Conservation (phyloP, 2,113 vertebrate species). For the Hypomesus transpacificus region DNA sequence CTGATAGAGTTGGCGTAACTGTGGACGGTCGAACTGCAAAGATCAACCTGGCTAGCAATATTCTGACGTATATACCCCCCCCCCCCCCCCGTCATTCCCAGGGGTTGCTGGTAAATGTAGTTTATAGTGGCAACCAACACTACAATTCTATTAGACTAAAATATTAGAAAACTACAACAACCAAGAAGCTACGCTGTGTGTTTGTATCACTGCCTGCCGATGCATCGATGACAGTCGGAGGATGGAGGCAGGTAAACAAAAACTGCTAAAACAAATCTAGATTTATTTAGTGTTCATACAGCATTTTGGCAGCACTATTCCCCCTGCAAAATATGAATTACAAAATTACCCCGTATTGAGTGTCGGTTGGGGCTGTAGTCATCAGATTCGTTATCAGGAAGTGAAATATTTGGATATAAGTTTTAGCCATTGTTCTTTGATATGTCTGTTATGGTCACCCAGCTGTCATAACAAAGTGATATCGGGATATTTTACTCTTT, state of each 20-base stretch:
- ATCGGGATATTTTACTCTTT: neutral
- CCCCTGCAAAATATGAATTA: too few species aligned
- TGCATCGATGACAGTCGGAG: conserved; percentile 49
- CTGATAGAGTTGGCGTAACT: neutral
- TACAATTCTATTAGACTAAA: neutral
- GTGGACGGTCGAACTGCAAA: conserved; percentile 30
- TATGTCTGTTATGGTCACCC: neutral
- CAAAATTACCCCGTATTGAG: too few species aligned
- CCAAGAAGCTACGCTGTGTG: conserved; percentile 40
- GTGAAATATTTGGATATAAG: too few species aligned
- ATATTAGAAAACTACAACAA: conserved; percentile 23
- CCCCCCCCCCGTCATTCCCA: neutral
- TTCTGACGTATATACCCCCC: conserved; percentile 8
- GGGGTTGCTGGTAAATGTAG: conserved; percentile 37
- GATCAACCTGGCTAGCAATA: conserved; percentile 16
- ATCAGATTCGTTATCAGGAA: too few species aligned
- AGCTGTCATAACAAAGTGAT: neutral
- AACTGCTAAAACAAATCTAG: conserved; percentile 4
- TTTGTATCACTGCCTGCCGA: conserved; percentile 34
- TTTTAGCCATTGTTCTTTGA: neutral
- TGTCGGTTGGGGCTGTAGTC: too few species aligned
- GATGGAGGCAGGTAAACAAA: conserved; percentile 58
- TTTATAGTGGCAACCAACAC: neutral
- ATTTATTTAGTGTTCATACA: neutral
- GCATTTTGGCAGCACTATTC: neutral